Evolutionary conservation across 1,140 invertebrate genomes (phyloP).

Genomic region (Heliconius hewitsoni): DNA sequence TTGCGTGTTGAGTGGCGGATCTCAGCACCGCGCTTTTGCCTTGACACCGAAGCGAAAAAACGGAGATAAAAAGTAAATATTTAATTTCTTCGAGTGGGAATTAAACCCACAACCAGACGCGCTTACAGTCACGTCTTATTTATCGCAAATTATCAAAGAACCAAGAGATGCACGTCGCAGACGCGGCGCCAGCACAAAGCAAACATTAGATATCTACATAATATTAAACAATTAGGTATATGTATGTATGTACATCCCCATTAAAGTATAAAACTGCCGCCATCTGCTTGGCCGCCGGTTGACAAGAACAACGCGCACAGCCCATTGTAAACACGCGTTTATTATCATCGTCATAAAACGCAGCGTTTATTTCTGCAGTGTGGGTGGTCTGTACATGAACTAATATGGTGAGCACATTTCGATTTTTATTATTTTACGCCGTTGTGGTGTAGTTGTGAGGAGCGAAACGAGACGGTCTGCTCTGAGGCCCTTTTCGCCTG

Average conservation of each 20-base stretch:
- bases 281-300: conserved; percentile 38
- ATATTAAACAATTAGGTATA: conserved; percentile 4
- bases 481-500: too few species aligned
- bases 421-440: conserved; percentile 15
- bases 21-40: too few species aligned
- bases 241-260: not conserved
- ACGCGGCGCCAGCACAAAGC: not conserved
- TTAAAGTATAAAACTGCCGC: conserved; percentile 24
- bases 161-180: not conserved
- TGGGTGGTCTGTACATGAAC: conserved; percentile 60
- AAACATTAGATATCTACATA: not conserved
- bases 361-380: conserved; percentile 59
- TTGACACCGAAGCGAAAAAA: too few species aligned
- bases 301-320: conserved; percentile 42
- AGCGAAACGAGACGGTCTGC: not conserved
- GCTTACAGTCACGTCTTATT: too few species aligned
- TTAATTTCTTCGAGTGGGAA: too few species aligned
- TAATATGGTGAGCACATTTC: conserved; percentile 39
- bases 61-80: too few species aligned
- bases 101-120: too few species aligned
- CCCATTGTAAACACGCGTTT: conserved; percentile 60
- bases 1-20: too few species aligned
- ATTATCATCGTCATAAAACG: conserved; percentile 61
- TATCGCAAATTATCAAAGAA: too few species aligned
- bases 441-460: not conserved